Conservation (phyloP, 2,797 vertebrate genomes). For the Myotis myotis region DNA sequence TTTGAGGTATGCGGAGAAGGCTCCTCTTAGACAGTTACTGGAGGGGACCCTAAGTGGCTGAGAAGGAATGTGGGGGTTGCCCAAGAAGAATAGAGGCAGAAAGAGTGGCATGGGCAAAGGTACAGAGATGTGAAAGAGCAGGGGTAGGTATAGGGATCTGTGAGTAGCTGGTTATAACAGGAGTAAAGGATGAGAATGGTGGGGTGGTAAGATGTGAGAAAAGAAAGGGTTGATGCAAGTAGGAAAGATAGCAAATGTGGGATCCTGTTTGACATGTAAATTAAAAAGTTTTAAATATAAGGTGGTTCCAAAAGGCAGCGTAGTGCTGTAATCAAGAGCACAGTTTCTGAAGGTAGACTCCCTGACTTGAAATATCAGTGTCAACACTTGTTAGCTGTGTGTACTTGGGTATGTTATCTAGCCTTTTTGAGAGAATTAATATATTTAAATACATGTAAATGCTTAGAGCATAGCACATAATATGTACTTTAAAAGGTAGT, state of each 20-base stretch:
- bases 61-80: not conserved
- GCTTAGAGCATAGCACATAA: not conserved
- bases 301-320: not conserved
- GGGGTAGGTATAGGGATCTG: not conserved
- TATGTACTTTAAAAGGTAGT: not conserved
- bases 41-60: not conserved
- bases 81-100: not conserved
- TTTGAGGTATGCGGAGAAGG: not conserved
- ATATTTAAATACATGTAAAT: not conserved
- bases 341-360: not conserved
- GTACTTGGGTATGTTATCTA: not conserved
- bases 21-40: not conserved
- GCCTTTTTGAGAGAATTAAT: not conserved
- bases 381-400: not conserved
- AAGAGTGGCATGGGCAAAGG: not conserved
- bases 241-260: not conserved
- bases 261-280: not conserved
- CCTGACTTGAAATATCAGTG: not conserved
- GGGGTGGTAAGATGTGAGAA: not conserved
- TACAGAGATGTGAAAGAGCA: not conserved
- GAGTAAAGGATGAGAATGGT: not conserved
- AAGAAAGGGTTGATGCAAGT: not conserved
- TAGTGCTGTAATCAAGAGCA: not conserved
- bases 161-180: not conserved
- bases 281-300: not conserved